Percentiles rank a stretch among this genome's conserved stretches.
These are phyloP conservation scores for Daktulosphaira vitifoliae DNA, from an alignment of 1,140 invertebrate species.

Conservation along the genomic window DNA sequence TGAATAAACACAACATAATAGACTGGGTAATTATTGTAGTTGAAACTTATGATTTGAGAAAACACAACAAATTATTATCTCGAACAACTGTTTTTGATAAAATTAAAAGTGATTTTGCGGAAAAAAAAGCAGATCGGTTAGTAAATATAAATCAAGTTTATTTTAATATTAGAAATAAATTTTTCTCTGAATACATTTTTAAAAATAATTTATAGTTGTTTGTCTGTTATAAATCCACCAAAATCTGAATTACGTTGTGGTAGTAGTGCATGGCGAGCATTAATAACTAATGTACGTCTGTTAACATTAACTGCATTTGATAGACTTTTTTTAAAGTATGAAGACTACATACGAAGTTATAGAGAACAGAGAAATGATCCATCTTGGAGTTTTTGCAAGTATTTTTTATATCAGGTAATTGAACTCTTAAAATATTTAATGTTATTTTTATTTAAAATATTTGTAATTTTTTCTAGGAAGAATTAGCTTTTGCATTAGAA, in stretches of 20 bases:
- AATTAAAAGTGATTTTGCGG: conserved; percentile 85
- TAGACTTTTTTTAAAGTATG: conserved; percentile 72
- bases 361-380: conserved; percentile 81
- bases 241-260: conserved; percentile 78
- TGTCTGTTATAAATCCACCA: conserved; percentile 81
- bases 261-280: conserved; percentile 74
- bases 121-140: conserved; percentile 74
- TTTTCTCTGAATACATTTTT: not conserved
- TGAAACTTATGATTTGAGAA: conserved; percentile 82
- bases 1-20: conserved; percentile 63
- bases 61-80: conserved; percentile 83
- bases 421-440: not conserved
- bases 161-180: not conserved
- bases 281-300: conserved; percentile 71
- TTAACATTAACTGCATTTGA: conserved; percentile 82
- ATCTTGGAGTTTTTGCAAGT: conserved; percentile 89
- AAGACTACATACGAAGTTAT: conserved; percentile 82
- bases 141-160: conserved; percentile 17
- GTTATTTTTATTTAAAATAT: not conserved
- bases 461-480: conserved; percentile 60
- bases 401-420: conserved; percentile 80
- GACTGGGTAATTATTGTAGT: conserved; percentile 94
- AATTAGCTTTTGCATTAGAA: conserved; percentile 88
- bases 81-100: conserved; percentile 89
- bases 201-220: conserved; percentile 56